A percentile compares a stretch with the other conserved stretches of the same genome.
phyloP scores from a whole-genome alignment of 2,797 vertebrate genomes.

The Rhadinocentrus ornatus region DNA sequence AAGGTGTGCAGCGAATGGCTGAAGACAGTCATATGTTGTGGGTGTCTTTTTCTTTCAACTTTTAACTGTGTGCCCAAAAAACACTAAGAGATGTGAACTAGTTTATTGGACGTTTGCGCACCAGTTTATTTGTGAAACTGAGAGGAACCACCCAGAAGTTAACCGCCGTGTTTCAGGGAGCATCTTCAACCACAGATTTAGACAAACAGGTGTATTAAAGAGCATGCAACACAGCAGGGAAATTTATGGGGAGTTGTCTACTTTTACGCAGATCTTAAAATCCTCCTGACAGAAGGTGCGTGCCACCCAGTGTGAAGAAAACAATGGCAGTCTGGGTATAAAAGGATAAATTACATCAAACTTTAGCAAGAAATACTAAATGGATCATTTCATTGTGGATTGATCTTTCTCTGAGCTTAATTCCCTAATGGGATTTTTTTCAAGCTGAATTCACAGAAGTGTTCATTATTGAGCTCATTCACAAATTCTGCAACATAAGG shows the following conservation, averaged over 20 bases:
- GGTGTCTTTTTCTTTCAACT: too few relatives aligned
- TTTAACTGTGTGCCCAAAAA: too few relatives aligned
- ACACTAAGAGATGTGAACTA: too few relatives aligned
- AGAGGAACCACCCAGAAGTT: background rate
- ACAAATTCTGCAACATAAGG: background rate
- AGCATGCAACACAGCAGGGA: background rate
- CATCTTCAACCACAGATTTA: background rate
- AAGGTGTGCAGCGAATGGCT: too few relatives aligned
- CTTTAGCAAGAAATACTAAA: background rate
- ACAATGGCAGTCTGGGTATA: background rate
- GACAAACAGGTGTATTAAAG: background rate
- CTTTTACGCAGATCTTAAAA: too few relatives aligned
- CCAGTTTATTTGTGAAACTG: too few relatives aligned
- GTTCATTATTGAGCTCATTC: background rate
- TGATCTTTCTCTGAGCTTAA: background rate
- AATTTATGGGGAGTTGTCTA: background rate
- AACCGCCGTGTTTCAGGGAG: background rate
- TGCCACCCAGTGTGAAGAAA: background rate
- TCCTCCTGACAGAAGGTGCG: background rate
- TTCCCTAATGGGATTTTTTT: background rate
- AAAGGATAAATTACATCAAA: background rate
- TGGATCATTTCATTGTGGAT: background rate
- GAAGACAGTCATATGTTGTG: too few relatives aligned
- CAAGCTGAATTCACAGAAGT: background rate
- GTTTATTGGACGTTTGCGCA: too few relatives aligned